Evolutionary conservation across 2,797 vertebrate genomes (phyloP).

Genomic region (Gallinago nigripennis): DNA sequence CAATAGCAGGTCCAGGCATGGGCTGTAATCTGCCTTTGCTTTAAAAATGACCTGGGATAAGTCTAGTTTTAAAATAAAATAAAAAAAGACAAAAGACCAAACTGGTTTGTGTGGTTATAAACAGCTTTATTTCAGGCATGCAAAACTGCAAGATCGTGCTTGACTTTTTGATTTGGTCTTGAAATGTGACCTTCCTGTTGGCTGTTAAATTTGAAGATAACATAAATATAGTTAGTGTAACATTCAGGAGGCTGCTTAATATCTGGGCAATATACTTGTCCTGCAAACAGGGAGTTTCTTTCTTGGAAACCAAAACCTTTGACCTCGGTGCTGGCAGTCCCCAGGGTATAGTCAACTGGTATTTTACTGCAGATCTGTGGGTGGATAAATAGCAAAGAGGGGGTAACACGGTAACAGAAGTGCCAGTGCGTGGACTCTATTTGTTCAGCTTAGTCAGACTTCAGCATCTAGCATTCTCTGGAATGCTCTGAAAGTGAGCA

Average conservation of each 20-base stretch:
- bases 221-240: neutral
- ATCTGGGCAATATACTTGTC: neutral
- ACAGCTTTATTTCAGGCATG: neutral
- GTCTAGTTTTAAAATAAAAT: neutral
- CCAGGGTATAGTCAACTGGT: neutral
- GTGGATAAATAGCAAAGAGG: neutral
- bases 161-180: neutral
- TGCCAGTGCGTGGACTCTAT: neutral
- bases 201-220: neutral
- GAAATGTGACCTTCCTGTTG: neutral
- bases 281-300: neutral
- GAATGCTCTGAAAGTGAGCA: neutral
- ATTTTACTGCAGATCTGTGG: neutral
- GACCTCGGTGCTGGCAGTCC: neutral
- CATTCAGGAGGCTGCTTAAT: neutral
- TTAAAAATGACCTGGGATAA: neutral
- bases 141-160: neutral
- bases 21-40: neutral
- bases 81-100: neutral
- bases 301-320: neutral
- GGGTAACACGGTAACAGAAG: neutral
- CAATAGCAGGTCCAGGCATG: neutral
- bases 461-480: neutral
- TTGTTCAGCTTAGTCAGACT: slow-evolving; percentile 13
- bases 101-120: neutral